These are phyloP conservation scores for Scolanthus callimorphus DNA, from an alignment of 92 coral and sea anemone species.

Conservation along the genomic window DNA sequence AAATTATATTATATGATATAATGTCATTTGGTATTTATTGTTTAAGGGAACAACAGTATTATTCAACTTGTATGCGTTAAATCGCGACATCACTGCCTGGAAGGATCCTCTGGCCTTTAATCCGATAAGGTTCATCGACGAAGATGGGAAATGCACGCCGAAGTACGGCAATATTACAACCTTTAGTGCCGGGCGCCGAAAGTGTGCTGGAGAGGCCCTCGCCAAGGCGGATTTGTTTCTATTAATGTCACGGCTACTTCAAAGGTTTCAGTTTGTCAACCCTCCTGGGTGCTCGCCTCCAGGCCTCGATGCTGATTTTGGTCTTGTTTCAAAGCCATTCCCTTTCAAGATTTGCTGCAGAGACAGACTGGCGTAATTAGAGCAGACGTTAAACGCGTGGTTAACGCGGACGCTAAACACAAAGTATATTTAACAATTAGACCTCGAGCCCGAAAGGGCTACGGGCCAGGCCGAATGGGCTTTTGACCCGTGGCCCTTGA, in stretches of 20 bases:
- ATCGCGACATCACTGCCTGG: constrained; percentile 68
- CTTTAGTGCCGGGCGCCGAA: constrained; percentile 73
- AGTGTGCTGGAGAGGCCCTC: constrained; percentile 76
- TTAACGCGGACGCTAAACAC: no score
- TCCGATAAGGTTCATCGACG: constrained; percentile 72
- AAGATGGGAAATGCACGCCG: constrained; percentile 37
- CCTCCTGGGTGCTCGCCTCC: no score
- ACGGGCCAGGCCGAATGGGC: no score
- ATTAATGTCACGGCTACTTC: no score
- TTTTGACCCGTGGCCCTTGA: no score
- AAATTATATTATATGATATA: no score
- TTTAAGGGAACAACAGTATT: constrained; percentile 67
- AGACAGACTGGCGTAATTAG: background rate
- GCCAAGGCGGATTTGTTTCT: no score
- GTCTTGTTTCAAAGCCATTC: background rate
- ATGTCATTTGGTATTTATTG: no score
- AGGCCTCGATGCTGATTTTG: background rate
- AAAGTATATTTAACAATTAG: no score
- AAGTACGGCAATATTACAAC: constrained; percentile 33
- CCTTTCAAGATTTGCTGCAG: background rate
- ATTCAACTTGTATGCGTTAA: constrained; percentile 68
- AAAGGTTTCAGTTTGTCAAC: constrained; percentile 29
- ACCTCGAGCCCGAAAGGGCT: no score
- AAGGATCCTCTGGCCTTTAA: constrained; percentile 50
- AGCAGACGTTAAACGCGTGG: no score